phyloP scores from a whole-genome alignment of 2,113 vertebrate species.

The Gadus chalcogrammus region DNA sequence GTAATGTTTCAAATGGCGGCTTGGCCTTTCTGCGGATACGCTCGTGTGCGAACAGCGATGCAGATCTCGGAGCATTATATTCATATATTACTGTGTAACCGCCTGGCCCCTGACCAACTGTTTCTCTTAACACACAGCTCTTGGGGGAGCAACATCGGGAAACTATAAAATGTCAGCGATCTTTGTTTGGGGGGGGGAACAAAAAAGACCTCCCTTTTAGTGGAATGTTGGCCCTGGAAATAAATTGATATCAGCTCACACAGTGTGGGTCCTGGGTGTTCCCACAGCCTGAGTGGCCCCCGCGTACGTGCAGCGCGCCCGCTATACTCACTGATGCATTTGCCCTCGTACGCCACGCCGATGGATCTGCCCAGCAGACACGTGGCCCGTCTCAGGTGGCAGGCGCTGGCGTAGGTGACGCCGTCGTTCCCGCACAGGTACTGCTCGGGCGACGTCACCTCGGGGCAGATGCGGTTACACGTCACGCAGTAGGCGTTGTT shows the following conservation, averaged over 20 bases:
- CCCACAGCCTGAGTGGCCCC: too few species aligned
- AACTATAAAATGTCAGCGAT: conserved; percentile 74
- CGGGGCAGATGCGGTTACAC: conserved; percentile 95
- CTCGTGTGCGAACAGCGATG: too few species aligned
- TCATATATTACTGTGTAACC: not conserved
- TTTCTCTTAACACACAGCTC: conserved; percentile 20
- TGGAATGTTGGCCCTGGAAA: conserved; percentile 61
- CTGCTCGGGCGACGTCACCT: conserved; percentile 89
- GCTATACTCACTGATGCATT: conserved; percentile 88
- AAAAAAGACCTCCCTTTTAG: conserved; percentile 63
- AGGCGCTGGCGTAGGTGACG: conserved; percentile 91
- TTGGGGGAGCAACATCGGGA: conserved; percentile 74
- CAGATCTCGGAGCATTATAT: not conserved
- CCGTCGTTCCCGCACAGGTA: conserved; percentile 98
- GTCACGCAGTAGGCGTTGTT: conserved; percentile 98
- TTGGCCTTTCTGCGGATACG: not conserved
- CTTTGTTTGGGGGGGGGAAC: conserved; percentile 63
- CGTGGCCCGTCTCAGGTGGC: conserved; percentile 94
- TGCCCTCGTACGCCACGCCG: conserved; percentile 95
- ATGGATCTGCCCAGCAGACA: conserved; percentile 95
- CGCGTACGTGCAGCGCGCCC: too few species aligned
- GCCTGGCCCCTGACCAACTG: not conserved
- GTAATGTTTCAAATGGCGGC: not conserved
- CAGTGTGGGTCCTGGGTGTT: too few species aligned
- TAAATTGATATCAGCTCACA: too few species aligned